These are phyloP conservation scores for Urechis unicinctus DNA, from an alignment of 2,888 invertebrate genomes.

Conservation along the genomic window DNA sequence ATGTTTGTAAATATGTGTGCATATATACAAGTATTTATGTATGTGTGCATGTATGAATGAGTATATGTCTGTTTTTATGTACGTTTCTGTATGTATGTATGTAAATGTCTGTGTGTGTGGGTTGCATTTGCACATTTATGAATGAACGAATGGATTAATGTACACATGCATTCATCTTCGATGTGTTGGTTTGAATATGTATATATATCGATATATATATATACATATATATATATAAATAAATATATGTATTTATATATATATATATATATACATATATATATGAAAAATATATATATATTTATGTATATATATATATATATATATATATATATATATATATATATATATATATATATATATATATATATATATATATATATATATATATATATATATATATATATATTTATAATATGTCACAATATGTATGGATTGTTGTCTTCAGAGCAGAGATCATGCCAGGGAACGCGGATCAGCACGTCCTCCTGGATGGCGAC, in stretches of 20 bases:
- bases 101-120: conserved; percentile 1
- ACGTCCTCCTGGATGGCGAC: too few species aligned
- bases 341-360: conserved; percentile 6
- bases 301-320: conserved; percentile 3
- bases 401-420: neutral
- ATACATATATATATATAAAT: neutral
- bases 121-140: neutral
- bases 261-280: neutral
- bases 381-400: conserved; percentile 1
- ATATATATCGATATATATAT: too few species aligned
- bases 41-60: conserved; percentile 7
- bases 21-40: conserved; percentile 8
- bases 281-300: too few species aligned
- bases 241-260: neutral
- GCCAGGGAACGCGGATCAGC: too few species aligned
- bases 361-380: conserved; percentile 7
- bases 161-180: too few species aligned
- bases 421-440: neutral
- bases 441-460: neutral
- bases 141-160: too few species aligned
- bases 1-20: conserved; percentile 9
- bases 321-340: conserved; percentile 7
- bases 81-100: conserved; percentile 7
- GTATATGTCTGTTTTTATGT: conserved; percentile 5
- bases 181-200: too few species aligned